Base-by-base conservation (phyloP, 2,113 vertebrate genomes). In the Turnix velox region DNA sequence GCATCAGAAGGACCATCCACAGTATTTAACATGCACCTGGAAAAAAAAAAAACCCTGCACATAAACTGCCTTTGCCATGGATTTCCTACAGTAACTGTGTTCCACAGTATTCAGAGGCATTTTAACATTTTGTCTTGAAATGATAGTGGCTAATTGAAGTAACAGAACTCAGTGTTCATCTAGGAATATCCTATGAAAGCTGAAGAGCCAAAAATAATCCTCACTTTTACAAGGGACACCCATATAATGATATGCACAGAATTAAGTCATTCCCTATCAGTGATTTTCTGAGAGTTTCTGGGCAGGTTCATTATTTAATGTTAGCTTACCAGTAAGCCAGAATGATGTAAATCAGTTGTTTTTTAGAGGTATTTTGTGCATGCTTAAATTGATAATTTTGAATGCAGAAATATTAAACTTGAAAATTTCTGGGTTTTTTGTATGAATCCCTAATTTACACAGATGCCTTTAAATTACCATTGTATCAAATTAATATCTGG, bases 11-110 rank as follows among this genome's bases (percentile, higher is more conserved):
- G 99, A 17, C 99, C 99, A 68, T 99, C 99, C 5, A 99, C 98
- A 7, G 99, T 99, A 95, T 99, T 99, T 77, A 99, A 98, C 99
- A 99, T 99, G 93, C 99, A 99, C 94, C 99, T 99, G 96, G n/a
- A 84, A 92, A 52, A 94, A 85, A 87, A 18, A 74, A 13, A n/a
- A n/a, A n/a, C n/a, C n/a, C 42, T 51, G 39, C 55, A 86, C 20
- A 35, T 88, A 59, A 93, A 88, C 55, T 63, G 35, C 48, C 71
- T 65, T 48, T 84, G 51, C 65, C 37, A 0, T 65, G 72, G 51
- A 91, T 74, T 94, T 95, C 5, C 11, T 48, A 22, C 5, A 15
- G 42, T 20, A 45, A 35, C 28, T 39, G 4, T 30, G 4, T 35
- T 63, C n/a, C 18, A 42, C 10, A 24, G 20, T 33, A 48, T 27